Evolutionary conservation across 2,888 invertebrate species (phyloP), one percentile per base, ranked within the genome.

Genomic region (Netelia melanura): DNA sequence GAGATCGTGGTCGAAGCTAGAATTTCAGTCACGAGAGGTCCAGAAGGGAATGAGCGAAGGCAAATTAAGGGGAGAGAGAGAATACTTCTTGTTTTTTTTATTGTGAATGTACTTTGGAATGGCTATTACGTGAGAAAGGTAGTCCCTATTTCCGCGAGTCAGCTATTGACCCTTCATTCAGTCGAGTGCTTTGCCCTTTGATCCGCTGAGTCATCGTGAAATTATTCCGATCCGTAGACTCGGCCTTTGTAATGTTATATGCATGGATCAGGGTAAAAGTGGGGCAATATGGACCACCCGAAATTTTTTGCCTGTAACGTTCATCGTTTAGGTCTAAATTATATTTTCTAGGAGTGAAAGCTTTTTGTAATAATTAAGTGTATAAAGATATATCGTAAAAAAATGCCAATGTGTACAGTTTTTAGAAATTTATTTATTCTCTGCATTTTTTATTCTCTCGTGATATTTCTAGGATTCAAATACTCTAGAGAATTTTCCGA

Each of bases 21-120:
- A 25, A 58, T 48, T 48, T 11, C 23, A 67, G 67, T 67, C 48
- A 67, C 67, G 67, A 38, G 23, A 67, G 23, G 30, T 21, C 17
- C 65, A 43, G 11, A 44, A 65, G 43, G 44, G 38, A 21, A 17
- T 5, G 64, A 21, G 21, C 17, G 38, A 21, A 11, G 21, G 21
- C 1, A 67, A 6, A 44, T 17, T 14, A 21, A 17, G 21, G 17
- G 23, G 44, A 21, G 62, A 21, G 43, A 21, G 65, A 5, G 14
- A 44, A 11, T 23, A 61, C 21, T 61, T 10, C 1, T 61, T n/a
- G 25, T 25, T 44, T 43, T 14, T 14, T 30, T 11, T 11, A 0
- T 64, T 30, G n/a, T 9, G 0, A 10, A 3, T 58, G 58, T 10
- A 58, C 21, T 21, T 58, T n/a, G 58, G 6, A 8, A 2, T 17